phyloP scores from a whole-genome alignment of 2,888 invertebrate species.

The Polydrusus pterygomalis region DNA sequence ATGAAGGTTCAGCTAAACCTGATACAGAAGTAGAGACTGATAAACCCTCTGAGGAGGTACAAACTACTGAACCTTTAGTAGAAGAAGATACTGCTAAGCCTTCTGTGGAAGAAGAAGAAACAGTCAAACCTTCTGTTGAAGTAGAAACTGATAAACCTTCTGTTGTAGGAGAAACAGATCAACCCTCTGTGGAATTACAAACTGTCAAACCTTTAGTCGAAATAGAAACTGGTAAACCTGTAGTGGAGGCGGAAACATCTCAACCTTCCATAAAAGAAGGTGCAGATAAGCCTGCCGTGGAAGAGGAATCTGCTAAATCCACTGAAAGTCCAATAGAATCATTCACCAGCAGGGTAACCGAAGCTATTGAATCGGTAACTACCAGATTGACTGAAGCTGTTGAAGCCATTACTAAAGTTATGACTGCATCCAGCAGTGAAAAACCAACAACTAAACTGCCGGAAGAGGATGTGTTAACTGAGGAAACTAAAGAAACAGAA shows the following conservation, averaged over 20 bases:
- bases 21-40: constrained; percentile 11
- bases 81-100: too few species aligned
- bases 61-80: neutral
- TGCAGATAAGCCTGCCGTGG: too few species aligned
- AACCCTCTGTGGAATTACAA: constrained; percentile 25
- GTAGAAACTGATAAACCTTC: neutral
- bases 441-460: constrained; percentile 44
- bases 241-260: constrained; percentile 12
- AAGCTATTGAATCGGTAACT: constrained; percentile 57
- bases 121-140: neutral
- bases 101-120: neutral
- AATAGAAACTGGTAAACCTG: constrained; percentile 22
- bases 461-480: constrained; percentile 30
- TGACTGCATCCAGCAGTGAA: constrained; percentile 43
- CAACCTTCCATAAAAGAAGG: neutral
- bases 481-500: constrained; percentile 20
- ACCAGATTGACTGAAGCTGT: constrained; percentile 56
- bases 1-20: constrained; percentile 19
- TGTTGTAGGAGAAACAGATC: constrained; percentile 17
- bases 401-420: constrained; percentile 53
- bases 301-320: constrained; percentile 4
- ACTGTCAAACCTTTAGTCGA: constrained; percentile 7
- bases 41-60: constrained; percentile 21
- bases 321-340: constrained; percentile 57
- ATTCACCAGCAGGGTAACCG: constrained; percentile 58